Conservation (phyloP, 2,797 vertebrate genomes). For the Salmo trutta region DNA sequence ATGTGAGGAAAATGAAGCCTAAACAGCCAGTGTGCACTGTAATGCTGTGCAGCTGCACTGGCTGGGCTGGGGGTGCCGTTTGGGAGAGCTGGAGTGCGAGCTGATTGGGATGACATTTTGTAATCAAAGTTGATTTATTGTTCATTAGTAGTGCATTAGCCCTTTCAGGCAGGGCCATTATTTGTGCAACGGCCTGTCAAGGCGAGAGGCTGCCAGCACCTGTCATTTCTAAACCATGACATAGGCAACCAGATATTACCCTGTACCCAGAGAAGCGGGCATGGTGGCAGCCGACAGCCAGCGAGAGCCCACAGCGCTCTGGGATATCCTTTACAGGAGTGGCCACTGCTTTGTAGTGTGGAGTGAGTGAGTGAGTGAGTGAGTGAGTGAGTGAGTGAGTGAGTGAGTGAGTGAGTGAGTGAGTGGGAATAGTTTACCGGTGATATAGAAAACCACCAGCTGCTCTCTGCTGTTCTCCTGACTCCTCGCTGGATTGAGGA, state of each 20-base stretch:
- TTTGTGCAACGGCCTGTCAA: constrained; percentile 95
- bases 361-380: constrained; percentile 11
- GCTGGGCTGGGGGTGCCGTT: constrained; percentile 63
- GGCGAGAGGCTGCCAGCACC: constrained; percentile 88
- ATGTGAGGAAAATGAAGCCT: constrained; percentile 63
- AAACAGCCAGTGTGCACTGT: constrained; percentile 66
- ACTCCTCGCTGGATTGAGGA: constrained; percentile 47
- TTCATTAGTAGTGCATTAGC: constrained; percentile 99
- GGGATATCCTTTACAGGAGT: constrained; percentile 70
- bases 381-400: constrained; percentile 4
- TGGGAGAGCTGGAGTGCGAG: constrained; percentile 85
- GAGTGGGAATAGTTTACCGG: constrained; percentile 64
- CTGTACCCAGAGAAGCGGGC: constrained; percentile 63
- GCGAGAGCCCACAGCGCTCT: constrained; percentile 53
- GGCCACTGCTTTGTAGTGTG: constrained; percentile 57
- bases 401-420: constrained; percentile 47
- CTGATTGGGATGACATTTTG: constrained; percentile 96
- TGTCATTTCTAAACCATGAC: constrained; percentile 91
- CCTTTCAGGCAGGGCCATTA: constrained; percentile 92
- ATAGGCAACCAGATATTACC: constrained; percentile 85
- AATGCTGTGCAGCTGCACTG: constrained; percentile 77
- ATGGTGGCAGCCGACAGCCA: constrained; percentile 52
- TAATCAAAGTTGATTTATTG: constrained; percentile 99
- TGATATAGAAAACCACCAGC: constrained; percentile 68
- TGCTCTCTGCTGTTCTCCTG: constrained; percentile 65